phyloP scores from a whole-genome alignment of 1,140 invertebrate genomes.

The Neodiprion lecontei region DNA sequence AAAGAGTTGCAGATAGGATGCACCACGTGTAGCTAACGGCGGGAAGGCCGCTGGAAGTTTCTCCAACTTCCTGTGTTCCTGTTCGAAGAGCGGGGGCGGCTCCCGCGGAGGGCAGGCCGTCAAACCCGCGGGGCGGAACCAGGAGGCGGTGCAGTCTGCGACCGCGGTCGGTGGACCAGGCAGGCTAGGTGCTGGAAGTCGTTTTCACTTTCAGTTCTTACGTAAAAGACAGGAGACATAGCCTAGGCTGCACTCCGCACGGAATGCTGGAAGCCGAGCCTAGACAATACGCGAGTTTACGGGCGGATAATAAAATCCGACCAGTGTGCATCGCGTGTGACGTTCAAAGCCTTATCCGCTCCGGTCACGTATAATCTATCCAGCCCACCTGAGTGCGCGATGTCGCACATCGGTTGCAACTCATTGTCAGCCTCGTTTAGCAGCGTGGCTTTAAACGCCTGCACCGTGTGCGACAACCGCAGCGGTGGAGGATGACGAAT shows the following conservation, averaged over 20 bases:
- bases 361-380: no score
- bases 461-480: neutral
- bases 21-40: no score
- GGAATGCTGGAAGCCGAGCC: neutral
- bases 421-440: neutral
- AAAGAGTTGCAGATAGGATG: no score
- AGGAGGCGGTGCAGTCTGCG: slow-evolving; percentile 57
- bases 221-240: neutral
- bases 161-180: neutral
- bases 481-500: neutral
- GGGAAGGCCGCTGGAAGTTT: slow-evolving; percentile 30
- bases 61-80: slow-evolving; percentile 56
- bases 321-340: no score
- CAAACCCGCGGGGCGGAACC: slow-evolving; percentile 63
- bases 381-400: no score
- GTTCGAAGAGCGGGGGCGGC: slow-evolving; percentile 62
- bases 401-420: no score
- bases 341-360: no score
- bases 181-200: neutral
- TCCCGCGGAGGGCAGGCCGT: slow-evolving; percentile 63
- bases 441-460: neutral
- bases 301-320: no score
- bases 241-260: neutral
- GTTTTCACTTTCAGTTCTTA: neutral
- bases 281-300: no score